phyloP scores from a whole-genome alignment of 1,140 invertebrate species.

The Asbolus verrucosus region DNA sequence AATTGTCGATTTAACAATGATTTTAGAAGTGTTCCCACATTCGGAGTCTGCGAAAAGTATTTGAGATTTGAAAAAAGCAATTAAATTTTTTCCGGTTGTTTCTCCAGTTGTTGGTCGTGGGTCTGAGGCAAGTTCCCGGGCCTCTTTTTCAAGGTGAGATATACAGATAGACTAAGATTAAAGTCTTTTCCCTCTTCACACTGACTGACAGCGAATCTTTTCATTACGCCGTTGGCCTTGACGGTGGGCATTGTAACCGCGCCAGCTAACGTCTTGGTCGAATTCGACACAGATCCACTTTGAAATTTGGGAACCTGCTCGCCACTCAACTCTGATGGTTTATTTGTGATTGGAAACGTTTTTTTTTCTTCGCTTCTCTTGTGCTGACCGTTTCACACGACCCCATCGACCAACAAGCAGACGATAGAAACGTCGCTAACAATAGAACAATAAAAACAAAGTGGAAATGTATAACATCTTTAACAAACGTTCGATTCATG shows the following conservation, averaged over 20 bases:
- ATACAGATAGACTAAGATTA: constrained; percentile 47
- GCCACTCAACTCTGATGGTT: constrained; percentile 25
- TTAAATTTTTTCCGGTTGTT: no score
- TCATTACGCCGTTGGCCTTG: constrained; percentile 46
- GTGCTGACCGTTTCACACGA: constrained; percentile 9
- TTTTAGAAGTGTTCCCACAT: no score
- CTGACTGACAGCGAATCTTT: constrained; percentile 50
- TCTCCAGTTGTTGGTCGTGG: no score
- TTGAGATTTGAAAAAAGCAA: no score
- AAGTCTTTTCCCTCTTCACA: constrained; percentile 45
- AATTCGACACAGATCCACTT: constrained; percentile 48
- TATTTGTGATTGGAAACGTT: constrained; percentile 32
- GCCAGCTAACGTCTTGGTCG: constrained; percentile 10
- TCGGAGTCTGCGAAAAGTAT: no score
- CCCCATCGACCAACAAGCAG: no score
- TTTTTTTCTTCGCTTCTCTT: constrained; percentile 11
- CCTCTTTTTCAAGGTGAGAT: constrained; percentile 46
- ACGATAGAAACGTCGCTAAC: constrained; percentile 11
- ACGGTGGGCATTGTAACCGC: constrained; percentile 39
- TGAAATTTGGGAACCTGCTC: constrained; percentile 40
- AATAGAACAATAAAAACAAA: constrained; percentile 36
- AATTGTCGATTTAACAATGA: no score
- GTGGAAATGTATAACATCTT: constrained; percentile 32
- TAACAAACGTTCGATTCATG: constrained; percentile 17
- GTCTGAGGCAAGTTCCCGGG: not conserved